Evolutionary conservation across 2,113 vertebrate species (phyloP).

Genomic region (Mandrillus leucophaeus): DNA sequence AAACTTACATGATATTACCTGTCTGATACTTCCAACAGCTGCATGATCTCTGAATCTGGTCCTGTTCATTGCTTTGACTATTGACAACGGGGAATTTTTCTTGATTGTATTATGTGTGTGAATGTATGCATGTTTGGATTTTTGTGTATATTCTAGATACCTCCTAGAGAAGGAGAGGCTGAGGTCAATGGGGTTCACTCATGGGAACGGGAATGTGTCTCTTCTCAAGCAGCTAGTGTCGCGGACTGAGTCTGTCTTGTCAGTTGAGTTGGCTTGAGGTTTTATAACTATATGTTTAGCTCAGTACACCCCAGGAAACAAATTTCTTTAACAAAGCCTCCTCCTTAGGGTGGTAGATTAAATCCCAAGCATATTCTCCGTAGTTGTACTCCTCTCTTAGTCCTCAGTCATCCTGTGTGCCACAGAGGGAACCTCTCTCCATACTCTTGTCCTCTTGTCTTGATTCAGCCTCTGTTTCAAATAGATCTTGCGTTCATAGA

Average conservation of each 20-base stretch:
- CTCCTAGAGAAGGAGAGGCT: background rate
- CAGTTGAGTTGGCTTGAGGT: background rate
- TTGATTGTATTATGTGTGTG: background rate
- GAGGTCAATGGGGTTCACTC: background rate
- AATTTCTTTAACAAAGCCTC: background rate
- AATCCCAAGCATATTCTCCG: accelerated
- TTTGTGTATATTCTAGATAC: background rate
- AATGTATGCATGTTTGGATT: background rate
- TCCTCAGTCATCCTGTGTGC: background rate
- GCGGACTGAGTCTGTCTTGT: background rate
- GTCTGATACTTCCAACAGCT: background rate
- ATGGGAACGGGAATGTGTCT: background rate
- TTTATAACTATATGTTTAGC: background rate
- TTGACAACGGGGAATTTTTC: background rate
- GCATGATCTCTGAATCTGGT: background rate
- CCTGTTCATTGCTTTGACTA: background rate
- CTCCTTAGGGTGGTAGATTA: accelerated
- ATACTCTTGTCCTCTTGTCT: background rate
- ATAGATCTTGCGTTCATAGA: background rate
- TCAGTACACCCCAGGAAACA: background rate
- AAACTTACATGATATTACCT: background rate
- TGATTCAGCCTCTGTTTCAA: background rate
- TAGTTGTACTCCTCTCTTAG: background rate
- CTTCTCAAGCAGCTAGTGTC: background rate
- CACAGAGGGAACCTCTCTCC: background rate